Conservation (phyloP, 2,888 invertebrate genomes). For the Drosophila mimetica region DNA sequence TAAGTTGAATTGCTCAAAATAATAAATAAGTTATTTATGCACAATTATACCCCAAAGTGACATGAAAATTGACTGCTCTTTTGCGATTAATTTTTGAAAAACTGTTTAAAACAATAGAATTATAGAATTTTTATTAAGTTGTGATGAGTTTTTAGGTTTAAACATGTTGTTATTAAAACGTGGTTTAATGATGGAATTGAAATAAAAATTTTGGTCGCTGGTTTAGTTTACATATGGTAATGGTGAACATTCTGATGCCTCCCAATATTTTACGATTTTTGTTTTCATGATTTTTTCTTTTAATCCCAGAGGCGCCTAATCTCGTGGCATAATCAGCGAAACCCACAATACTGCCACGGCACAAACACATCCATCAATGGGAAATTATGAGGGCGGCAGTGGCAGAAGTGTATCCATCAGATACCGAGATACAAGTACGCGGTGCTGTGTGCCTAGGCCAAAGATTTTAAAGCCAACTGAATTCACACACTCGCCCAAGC, state of each 20-base stretch:
- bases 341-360: slow-evolving; percentile 25
- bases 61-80: slow-evolving; percentile 4
- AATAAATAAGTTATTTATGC: slow-evolving; percentile 12
- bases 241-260: no score
- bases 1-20: not conserved
- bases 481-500: slow-evolving; percentile 30
- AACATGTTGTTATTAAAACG: no score
- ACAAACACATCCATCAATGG: slow-evolving; percentile 30
- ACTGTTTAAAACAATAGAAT: slow-evolving; percentile 20
- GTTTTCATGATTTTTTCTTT: slow-evolving; percentile 7
- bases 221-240: no score
- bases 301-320: slow-evolving; percentile 27
- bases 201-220: no score
- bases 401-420: slow-evolving; percentile 29
- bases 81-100: slow-evolving; percentile 4
- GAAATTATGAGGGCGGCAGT: slow-evolving; percentile 22
- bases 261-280: not conserved
- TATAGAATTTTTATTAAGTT: slow-evolving; percentile 6
- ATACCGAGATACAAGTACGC: slow-evolving; percentile 7
- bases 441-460: slow-evolving; percentile 20
- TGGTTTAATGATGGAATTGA: no score
- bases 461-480: slow-evolving; percentile 17
- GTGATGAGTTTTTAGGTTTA: no score
- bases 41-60: slow-evolving; percentile 1
- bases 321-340: slow-evolving; percentile 18